These are phyloP conservation scores for Chaetoderma sp. DNA, from an alignment of 2,888 invertebrate species.

Conservation along the genomic window DNA sequence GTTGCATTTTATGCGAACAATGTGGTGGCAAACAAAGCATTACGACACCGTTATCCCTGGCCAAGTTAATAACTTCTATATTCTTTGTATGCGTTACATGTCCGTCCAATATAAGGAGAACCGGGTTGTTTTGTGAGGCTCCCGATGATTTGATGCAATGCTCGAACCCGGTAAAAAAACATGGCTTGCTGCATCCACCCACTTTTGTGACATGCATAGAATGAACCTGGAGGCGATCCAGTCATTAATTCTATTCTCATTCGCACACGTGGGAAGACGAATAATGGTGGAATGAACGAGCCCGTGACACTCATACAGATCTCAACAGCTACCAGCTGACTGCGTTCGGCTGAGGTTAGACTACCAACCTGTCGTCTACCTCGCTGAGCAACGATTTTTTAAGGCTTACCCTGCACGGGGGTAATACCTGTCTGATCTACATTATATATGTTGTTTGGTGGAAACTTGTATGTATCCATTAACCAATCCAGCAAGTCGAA, in stretches of 20 bases:
- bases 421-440: neutral
- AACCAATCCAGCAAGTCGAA: slow-evolving; percentile 15
- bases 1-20: slow-evolving; percentile 10
- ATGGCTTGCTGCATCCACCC: neutral
- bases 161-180: neutral
- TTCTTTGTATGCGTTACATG: neutral
- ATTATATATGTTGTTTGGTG: neutral
- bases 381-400: neutral
- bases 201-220: neutral
- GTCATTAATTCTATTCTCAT: too few species aligned
- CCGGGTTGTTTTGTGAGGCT: neutral
- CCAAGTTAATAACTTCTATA: too few species aligned
- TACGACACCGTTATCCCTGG: too few species aligned
- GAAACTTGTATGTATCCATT: neutral
- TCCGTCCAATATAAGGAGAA: neutral
- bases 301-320: neutral
- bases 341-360: neutral
- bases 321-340: neutral
- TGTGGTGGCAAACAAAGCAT: too few species aligned
- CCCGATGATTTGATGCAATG: neutral
- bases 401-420: neutral
- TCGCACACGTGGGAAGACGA: neutral
- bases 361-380: neutral
- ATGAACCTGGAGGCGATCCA: too few species aligned
- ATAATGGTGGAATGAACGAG: neutral